Base-by-base conservation (phyloP, 2,113 vertebrate species). In the Lasiurus cinereus region DNA sequence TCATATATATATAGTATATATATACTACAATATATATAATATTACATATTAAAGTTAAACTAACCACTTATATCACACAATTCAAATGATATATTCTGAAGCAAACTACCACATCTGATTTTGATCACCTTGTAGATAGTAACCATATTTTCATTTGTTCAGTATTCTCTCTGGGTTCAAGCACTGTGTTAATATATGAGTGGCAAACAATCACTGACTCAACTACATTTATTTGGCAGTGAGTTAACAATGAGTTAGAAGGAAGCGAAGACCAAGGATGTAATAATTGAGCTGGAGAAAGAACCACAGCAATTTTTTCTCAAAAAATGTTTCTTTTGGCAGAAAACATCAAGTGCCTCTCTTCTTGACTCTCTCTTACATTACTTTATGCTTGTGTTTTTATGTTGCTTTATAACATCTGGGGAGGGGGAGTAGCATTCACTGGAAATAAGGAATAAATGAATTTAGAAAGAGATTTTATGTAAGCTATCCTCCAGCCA, bases 51-150 rank as follows among this genome's bases (percentile, higher is more conserved):
- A 46, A 93, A 92, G n/a, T 62, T 74, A 50, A 90, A 46, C 19
- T 64, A 66, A 27, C 39, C 29, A 91, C 33, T 83, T 83, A 67
- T 4, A 83, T 83, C 27, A 74, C 36, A 46, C 13, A 50, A 69
- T 76, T 93, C 31, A 91, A 88, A 83, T 82, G 10, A 54, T 33
- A 1, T 73, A 89, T 91, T 95, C 77, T 59, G 64, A 93, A 94
- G 27, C 24, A 95, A 84, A 82, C 78, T 39, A 18, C 14, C 54
- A 64, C 19, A 48, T 54, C 67, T 96, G 5, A 48, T 36, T 36
- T 94, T 94, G 33, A 66, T 85, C 0, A 14, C 8, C 31, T 83
- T 88, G 31, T 78, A 88, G 18, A 88, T 18, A 39, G 19, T 16
- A 79, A 78, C 10, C 18, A 24, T 39, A 6, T 69, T 64, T 84